Percentiles rank a stretch among this genome's conserved stretches.
phyloP scores from a whole-genome alignment of 2,888 invertebrate genomes.

The Thalpophila matura region DNA sequence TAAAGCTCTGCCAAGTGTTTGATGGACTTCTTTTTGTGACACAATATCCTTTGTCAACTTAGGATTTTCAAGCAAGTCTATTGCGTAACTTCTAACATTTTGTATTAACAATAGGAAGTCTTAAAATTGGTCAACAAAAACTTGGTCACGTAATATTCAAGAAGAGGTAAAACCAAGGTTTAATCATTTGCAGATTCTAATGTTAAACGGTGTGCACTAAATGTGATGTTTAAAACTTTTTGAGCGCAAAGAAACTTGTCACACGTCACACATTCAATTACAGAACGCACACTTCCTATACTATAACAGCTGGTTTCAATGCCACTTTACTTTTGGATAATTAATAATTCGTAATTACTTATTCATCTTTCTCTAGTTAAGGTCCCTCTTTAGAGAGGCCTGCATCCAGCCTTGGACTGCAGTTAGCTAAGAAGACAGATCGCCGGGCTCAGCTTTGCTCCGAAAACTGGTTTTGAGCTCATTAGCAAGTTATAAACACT shows the following conservation, averaged over 20 bases:
- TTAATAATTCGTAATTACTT: not conserved
- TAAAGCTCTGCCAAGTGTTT: conserved; percentile 27
- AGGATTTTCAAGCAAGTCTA: conserved; percentile 19
- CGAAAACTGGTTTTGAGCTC: conserved; percentile 50
- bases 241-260: not conserved
- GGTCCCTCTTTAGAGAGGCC: conserved; percentile 18
- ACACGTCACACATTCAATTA: not conserved
- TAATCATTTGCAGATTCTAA: not conserved
- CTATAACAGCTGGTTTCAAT: conserved; percentile 23
- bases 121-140: conserved; percentile 12
- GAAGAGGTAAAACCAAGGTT: not conserved
- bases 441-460: conserved; percentile 37
- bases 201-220: not conserved
- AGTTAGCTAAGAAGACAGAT: conserved; percentile 44
- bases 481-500: conserved; percentile 58
- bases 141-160: conserved; percentile 2
- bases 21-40: conserved; percentile 31
- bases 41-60: conserved; percentile 28
- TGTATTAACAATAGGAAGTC: conserved; percentile 24
- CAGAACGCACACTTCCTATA: conserved; percentile 8
- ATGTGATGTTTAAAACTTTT: not conserved
- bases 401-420: conserved; percentile 27
- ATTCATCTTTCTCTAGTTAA: not conserved
- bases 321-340: conserved; percentile 14
- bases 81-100: conserved; percentile 32